Base-by-base conservation (phyloP, 2,888 invertebrate genomes). In the Acrobasis suavella region DNA sequence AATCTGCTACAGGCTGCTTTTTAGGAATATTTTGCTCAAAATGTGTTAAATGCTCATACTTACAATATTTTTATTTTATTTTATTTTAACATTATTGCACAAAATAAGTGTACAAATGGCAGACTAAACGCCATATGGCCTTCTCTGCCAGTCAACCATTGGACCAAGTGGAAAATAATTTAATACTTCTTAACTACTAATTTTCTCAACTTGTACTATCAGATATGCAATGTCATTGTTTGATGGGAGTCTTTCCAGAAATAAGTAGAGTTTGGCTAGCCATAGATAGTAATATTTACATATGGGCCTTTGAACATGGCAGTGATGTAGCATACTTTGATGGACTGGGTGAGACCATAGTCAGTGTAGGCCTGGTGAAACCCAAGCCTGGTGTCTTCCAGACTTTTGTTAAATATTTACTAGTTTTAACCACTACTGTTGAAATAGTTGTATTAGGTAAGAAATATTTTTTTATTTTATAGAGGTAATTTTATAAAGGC, bases 201-300 rank as follows among this genome's bases (percentile, higher is more conserved):
- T 74, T 77, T 79, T 68, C 77, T 79, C 75, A 78, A 68, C 50
- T 60, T 63, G 63, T 59, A 14, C 32, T 60, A 73, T 67, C 84
- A 98, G 98, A 97, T 90, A 97, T 98, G 94, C 98, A 98, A 89
- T 97, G 97, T 72, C 97, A 98, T 80, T 98, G 98, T 82, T 95
- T 97, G 93, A 98, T 99, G 98, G 99, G 99, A 3, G 92, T 99
- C 9, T 99, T 99, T 90, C 96, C 98, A 64, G 98, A 98, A 86
- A 98, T 99, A 71, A 96, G 96, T 62, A 93, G 99, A 79, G 99
- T 99, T 0, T 99, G 99, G 99, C 92, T 99, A 62, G 97, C 98
- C 7, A 97, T 99, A 72, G 99, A 99, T 83, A 98, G 98, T 75
- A 98, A 99, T 89, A 96, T 99, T 73, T 99, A 98, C 92, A 95